These are phyloP conservation scores for Copidosoma floridanum DNA, from an alignment of 1,140 invertebrate genomes.

Conservation along the genomic window DNA sequence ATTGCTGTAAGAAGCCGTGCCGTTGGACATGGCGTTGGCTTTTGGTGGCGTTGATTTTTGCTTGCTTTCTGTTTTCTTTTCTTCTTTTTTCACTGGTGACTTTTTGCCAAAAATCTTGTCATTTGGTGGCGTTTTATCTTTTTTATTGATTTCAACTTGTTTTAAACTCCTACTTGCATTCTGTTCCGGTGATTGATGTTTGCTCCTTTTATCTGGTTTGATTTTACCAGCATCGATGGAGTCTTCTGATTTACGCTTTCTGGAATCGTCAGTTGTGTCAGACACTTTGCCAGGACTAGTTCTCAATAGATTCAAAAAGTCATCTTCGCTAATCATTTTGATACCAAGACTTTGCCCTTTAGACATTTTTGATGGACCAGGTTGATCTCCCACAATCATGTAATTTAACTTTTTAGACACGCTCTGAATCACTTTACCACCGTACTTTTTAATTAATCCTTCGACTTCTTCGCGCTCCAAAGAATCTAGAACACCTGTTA, in stretches of 20 bases:
- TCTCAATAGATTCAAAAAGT: slow-evolving; percentile 76
- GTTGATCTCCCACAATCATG: slow-evolving; percentile 78
- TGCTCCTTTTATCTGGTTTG: not conserved
- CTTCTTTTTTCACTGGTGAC: not conserved
- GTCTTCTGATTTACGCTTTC: not conserved
- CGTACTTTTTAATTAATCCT: slow-evolving; percentile 74
- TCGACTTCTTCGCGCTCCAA: slow-evolving; percentile 80
- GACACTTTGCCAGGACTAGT: slow-evolving; percentile 54
- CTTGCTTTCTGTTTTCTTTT: not conserved
- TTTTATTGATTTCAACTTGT: not conserved
- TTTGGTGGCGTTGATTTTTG: not conserved
- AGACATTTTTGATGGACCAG: slow-evolving; percentile 78
- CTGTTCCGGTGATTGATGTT: too few relatives aligned
- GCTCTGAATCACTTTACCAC: slow-evolving; percentile 71
- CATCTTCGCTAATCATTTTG: slow-evolving; percentile 78
- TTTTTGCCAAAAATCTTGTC: not conserved
- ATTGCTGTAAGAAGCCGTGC: not conserved
- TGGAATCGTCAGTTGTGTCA: not conserved
- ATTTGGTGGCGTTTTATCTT: not conserved
- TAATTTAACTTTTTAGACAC: slow-evolving; percentile 82
- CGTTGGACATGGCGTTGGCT: not conserved
- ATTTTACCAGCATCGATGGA: too few relatives aligned
- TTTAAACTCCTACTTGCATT: too few relatives aligned
- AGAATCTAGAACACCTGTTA: slow-evolving; percentile 87
- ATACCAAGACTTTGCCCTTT: slow-evolving; percentile 74